These are phyloP conservation scores for Sabatieria punctata DNA, from an alignment of 2,888 invertebrate genomes.

Conservation along the genomic window DNA sequence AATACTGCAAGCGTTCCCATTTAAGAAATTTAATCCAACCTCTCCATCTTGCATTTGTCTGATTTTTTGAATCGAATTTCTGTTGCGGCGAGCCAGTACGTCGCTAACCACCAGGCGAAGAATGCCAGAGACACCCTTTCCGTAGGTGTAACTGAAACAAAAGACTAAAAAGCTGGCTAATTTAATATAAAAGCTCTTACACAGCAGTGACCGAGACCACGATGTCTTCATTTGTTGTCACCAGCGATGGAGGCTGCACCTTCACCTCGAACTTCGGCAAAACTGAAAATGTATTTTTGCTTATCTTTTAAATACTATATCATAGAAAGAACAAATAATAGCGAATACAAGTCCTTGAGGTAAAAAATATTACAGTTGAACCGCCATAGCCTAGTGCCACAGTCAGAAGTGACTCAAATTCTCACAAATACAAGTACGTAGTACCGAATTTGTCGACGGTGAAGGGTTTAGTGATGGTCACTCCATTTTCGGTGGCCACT, in stretches of 20 bases:
- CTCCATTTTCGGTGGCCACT: constrained; percentile 21
- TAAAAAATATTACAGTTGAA: too few relatives aligned
- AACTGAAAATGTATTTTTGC: constrained; percentile 39
- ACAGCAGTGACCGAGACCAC: constrained; percentile 61
- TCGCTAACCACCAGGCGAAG: too few relatives aligned
- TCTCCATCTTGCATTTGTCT: too few relatives aligned
- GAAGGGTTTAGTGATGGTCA: constrained; percentile 45
- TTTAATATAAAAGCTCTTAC: too few relatives aligned
- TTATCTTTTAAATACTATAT: constrained; percentile 1
- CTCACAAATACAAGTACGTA: too few relatives aligned
- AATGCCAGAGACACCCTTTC: constrained; percentile 44
- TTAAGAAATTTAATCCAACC: too few relatives aligned
- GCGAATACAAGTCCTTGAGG: neutral
- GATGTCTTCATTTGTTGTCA: constrained; percentile 60
- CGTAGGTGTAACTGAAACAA: constrained; percentile 43
- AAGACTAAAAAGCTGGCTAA: too few relatives aligned
- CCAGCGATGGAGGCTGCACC: constrained; percentile 60
- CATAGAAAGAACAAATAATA: constrained; percentile 4
- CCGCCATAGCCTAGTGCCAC: too few relatives aligned
- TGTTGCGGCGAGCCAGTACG: too few relatives aligned
- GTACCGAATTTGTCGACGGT: constrained; percentile 61
- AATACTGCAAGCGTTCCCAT: too few relatives aligned
- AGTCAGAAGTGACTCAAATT: too few relatives aligned
- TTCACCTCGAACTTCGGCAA: constrained; percentile 79
- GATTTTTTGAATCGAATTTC: too few relatives aligned